Percentiles rank a stretch among this genome's conserved stretches.
These are phyloP conservation scores for Amorpha juglandis DNA, from an alignment of 2,888 invertebrate genomes.

Conservation along the genomic window DNA sequence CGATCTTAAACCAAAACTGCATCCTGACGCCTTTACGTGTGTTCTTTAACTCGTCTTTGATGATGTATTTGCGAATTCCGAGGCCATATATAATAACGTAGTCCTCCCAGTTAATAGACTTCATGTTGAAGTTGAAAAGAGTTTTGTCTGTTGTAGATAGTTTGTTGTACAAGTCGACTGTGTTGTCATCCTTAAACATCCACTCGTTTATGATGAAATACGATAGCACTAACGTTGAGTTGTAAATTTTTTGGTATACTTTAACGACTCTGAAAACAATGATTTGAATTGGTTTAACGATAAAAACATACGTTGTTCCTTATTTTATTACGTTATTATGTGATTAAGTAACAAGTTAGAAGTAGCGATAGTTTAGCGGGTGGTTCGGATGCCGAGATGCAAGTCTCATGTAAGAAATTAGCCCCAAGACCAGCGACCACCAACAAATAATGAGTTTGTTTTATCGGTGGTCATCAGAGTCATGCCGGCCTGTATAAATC, in stretches of 20 bases:
- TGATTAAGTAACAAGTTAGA: no score
- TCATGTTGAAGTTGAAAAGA: conserved; percentile 38
- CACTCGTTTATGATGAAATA: conserved; percentile 33
- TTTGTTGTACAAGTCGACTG: not conserved
- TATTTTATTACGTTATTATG: no score
- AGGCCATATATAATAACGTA: not conserved
- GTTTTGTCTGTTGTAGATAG: conserved; percentile 35
- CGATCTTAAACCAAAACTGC: conserved; percentile 10
- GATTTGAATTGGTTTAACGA: no score
- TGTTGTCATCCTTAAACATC: conserved; percentile 30
- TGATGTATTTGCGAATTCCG: conserved; percentile 1
- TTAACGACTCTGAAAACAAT: conserved; percentile 33
- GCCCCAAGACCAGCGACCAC: no score
- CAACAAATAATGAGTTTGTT: no score
- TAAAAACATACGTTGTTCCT: no score
- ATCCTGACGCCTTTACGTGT: not conserved
- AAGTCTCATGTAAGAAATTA: no score
- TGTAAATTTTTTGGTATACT: conserved; percentile 34
- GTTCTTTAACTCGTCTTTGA: conserved; percentile 6
- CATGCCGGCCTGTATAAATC: no score
- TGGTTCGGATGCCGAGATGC: no score
- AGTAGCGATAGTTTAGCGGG: no score
- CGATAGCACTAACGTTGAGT: conserved; percentile 16
- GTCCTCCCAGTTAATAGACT: conserved; percentile 26
- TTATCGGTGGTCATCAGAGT: no score